phyloP scores from a whole-genome alignment of 2,113 vertebrate genomes.

The Chauna torquata region DNA sequence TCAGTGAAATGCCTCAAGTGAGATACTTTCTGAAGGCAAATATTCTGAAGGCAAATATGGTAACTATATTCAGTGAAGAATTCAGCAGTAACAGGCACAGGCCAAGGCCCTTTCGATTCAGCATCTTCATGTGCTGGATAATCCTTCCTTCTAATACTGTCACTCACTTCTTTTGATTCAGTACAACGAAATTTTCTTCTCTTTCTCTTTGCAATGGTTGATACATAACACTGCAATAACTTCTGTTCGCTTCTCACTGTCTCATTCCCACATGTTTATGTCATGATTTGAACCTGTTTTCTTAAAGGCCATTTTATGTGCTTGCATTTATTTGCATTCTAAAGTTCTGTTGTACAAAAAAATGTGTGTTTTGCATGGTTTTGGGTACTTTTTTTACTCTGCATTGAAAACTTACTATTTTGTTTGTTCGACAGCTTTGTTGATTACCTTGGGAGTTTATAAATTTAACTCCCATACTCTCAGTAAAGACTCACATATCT shows the following conservation, averaged over 20 bases:
- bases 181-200: not conserved
- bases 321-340: not conserved
- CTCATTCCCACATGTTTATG: not conserved
- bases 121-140: not conserved
- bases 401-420: not conserved
- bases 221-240: not conserved
- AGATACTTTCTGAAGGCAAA: not conserved
- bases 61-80: not conserved
- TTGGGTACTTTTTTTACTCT: not conserved
- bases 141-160: not conserved
- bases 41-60: not conserved
- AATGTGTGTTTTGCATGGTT: not conserved
- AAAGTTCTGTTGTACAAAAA: not conserved
- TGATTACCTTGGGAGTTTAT: not conserved
- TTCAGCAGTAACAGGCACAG: not conserved
- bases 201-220: not conserved
- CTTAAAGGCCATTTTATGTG: not conserved
- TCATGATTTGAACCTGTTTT: not conserved
- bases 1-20: not conserved
- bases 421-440: not conserved
- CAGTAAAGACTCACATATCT: conserved; percentile 23
- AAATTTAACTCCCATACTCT: not conserved
- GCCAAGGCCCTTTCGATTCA: not conserved
- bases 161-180: not conserved
- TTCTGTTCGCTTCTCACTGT: not conserved